Conservation (phyloP, 1,140 invertebrate species). For the Caenorhabditis tropicalis region DNA sequence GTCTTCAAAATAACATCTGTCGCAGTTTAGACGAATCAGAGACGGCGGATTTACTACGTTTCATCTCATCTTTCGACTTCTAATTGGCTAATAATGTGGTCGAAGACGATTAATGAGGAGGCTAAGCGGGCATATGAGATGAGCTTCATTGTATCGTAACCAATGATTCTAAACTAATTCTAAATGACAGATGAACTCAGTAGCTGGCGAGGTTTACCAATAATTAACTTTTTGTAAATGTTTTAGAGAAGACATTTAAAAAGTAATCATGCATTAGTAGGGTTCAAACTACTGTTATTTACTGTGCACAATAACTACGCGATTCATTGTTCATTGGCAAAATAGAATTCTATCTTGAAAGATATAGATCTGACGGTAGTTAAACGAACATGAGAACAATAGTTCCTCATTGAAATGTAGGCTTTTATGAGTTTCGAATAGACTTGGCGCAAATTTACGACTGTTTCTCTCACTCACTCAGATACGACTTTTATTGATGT, state of each 20-base stretch:
- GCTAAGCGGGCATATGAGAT: background rate
- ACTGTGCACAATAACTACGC: no score
- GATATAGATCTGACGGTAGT: slow-evolving; percentile 10
- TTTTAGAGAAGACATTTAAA: no score
- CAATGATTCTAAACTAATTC: slow-evolving; percentile 20
- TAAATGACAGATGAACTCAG: background rate
- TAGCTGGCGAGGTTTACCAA: no score
- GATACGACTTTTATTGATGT: background rate
- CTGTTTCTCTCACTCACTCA: background rate
- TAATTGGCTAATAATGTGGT: slow-evolving; percentile 30
- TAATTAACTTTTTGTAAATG: no score
- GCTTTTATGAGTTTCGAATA: background rate
- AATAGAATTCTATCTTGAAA: background rate
- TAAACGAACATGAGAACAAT: background rate
- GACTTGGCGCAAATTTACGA: slow-evolving; percentile 22
- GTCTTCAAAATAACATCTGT: slow-evolving; percentile 27
- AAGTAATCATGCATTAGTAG: no score
- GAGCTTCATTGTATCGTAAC: background rate
- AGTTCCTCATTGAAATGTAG: slow-evolving; percentile 4
- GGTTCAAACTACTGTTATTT: no score
- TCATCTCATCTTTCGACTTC: background rate
- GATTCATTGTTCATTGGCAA: background rate
- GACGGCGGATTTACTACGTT: background rate
- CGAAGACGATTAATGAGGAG: background rate
- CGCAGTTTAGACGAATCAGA: background rate